These are phyloP conservation scores for Anas platyrhynchos DNA, from an alignment of 2,113 vertebrate species.

Conservation along the genomic window DNA sequence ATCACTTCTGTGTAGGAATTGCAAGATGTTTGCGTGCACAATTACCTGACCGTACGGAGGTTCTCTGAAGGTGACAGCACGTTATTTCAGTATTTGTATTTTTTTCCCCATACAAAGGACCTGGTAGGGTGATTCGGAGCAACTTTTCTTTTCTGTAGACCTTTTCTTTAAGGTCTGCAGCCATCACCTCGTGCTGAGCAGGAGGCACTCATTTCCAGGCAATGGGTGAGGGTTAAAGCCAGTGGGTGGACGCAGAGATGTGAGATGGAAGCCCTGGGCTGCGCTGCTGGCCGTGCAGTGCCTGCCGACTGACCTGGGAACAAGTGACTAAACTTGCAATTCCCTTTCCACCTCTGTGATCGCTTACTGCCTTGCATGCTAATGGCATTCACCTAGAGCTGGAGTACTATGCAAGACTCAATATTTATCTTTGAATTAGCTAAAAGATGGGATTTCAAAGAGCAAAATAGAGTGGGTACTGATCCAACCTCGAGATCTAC, in stretches of 20 bases:
- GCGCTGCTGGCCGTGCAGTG: neutral
- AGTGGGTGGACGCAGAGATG: neutral
- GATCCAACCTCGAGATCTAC: neutral
- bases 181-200: rapidly evolving
- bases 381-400: neutral
- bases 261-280: neutral
- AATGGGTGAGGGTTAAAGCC: neutral
- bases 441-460: neutral
- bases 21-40: neutral
- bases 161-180: neutral
- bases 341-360: neutral
- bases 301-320: neutral
- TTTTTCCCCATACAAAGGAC: neutral
- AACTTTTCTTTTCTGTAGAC: neutral
- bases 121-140: neutral
- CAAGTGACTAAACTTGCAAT: neutral
- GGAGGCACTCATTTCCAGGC: neutral
- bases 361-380: too few species aligned
- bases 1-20: neutral
- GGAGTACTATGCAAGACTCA: neutral
- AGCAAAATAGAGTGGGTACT: neutral
- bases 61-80: neutral
- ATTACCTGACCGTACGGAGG: neutral
- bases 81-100: rapidly evolving
- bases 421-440: neutral